Percentiles rank a stretch among this genome's conserved stretches.
Conservation (phyloP, 2,797 vertebrate species). For the Poecilia gillii region DNA sequence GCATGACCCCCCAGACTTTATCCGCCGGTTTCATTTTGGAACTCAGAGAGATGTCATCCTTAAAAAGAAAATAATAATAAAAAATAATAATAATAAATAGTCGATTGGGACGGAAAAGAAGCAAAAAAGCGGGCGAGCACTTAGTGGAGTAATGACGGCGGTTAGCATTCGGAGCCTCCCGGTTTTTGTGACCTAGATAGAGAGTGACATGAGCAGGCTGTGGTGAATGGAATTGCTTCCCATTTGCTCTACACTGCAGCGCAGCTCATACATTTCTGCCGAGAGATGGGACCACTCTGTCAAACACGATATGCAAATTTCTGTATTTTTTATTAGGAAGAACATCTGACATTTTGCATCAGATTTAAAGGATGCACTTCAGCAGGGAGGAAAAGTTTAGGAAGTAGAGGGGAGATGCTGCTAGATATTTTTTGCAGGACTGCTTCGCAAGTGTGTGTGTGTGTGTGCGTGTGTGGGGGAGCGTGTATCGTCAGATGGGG, state of each 20-base stretch:
- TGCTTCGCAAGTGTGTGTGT: not conserved
- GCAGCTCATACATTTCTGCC: conserved; percentile 48
- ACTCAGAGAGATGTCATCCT: conserved; percentile 20
- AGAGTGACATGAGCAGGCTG: conserved; percentile 57
- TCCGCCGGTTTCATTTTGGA: not conserved
- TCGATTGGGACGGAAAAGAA: conserved; percentile 34
- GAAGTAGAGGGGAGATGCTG: not conserved
- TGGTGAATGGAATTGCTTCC: conserved; percentile 58
- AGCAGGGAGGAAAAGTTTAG: conserved; percentile 34
- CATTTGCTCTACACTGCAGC: conserved; percentile 57
- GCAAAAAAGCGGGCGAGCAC: conserved; percentile 44
- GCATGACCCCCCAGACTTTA: not conserved
- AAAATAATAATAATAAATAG: not conserved
- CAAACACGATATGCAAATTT: conserved; percentile 65
- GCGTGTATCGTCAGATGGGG: conserved; percentile 25
- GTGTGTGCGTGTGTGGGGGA: no score
- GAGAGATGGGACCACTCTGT: conserved; percentile 52
- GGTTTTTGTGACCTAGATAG: conserved; percentile 72
- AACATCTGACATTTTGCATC: conserved; percentile 43
- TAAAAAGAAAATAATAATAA: conserved; percentile 10
- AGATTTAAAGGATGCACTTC: conserved; percentile 39
- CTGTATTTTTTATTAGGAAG: conserved; percentile 38
- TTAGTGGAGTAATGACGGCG: conserved; percentile 63
- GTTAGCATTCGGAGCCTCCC: conserved; percentile 59
- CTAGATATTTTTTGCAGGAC: conserved; percentile 18